Base-by-base conservation (phyloP, 1,140 invertebrate species). In the Hypsibius dujardini region DNA sequence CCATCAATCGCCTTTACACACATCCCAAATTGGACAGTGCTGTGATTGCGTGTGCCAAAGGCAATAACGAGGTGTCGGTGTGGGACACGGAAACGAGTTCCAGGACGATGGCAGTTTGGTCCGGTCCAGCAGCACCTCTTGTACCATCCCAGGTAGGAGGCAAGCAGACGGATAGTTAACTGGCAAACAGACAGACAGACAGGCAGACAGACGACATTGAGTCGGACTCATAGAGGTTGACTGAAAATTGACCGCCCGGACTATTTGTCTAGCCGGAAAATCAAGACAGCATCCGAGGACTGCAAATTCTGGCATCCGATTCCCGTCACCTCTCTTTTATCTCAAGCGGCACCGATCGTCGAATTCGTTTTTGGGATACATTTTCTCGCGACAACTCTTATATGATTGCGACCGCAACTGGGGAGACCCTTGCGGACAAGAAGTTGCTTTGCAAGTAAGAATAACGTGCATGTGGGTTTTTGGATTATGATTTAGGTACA, bases 301-400 rank as follows among this genome's bases (percentile, higher is more conserved):
- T 46, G 46, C n/a, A 75, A 73, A 47, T 74, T 1, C 73, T 83
- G 80, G 78, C 81, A 62, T 81, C 81, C 46, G 81, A 81, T 47
- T 86, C 79, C 71, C 79, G 73, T 14, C 74, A 76, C 12, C 76
- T 76, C 46, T 79, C 79, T 75, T 75, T 95, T 28, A 76, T 96
- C 28, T 90, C 92, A 0, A 91, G 87, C 45, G 92, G 94, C 0
- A 89, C 90, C 0, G 94, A 96, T 79, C 90, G 90, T 83, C 84
- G 90, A 72, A 80, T 95, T 2, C 82, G 93, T 42, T 92, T 87
- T 79, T 96, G 92, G 92, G 88, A 95, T 80, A 81, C 95, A 2
- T 83, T 84, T 69, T 84, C 85, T 71, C 88, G 90, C 0, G 84
- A 84, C 70, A 86, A 90, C 75, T 94, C 90, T 0, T 87, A 87